phyloP scores from a whole-genome alignment of 2,113 vertebrate species.

The Muntiacus muntjak region DNA sequence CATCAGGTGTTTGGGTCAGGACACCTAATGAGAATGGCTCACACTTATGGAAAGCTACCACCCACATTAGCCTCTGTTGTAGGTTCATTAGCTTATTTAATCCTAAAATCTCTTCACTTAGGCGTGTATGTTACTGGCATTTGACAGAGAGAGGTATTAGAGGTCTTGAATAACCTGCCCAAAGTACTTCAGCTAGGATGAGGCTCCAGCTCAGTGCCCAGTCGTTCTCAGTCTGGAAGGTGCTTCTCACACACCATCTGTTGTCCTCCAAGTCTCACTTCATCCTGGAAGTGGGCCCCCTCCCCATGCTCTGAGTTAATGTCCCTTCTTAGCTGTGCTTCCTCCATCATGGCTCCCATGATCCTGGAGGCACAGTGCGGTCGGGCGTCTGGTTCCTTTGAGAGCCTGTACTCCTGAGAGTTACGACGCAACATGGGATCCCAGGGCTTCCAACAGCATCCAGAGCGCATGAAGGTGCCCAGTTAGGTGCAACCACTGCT shows the following conservation, averaged over 20 bases:
- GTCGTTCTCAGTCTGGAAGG: neutral
- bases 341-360: neutral
- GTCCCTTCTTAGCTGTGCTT: neutral
- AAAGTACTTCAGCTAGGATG: neutral
- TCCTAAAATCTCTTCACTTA: neutral
- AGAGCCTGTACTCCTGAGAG: neutral
- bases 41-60: neutral
- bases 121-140: neutral
- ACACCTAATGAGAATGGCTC: neutral
- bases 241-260: neutral
- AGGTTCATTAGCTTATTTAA: neutral
- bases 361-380: neutral
- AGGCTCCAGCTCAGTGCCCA: neutral
- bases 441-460: neutral
- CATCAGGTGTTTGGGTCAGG: neutral
- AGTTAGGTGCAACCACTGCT: neutral
- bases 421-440: neutral
- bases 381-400: neutral
- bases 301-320: neutral
- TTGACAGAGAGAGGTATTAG: neutral
- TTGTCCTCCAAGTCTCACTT: neutral
- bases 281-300: neutral
- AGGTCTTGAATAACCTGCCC: neutral
- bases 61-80: neutral
- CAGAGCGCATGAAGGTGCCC: too few relatives aligned